phyloP scores from a whole-genome alignment of 2,797 vertebrate genomes.

The Malacoraja senta region DNA sequence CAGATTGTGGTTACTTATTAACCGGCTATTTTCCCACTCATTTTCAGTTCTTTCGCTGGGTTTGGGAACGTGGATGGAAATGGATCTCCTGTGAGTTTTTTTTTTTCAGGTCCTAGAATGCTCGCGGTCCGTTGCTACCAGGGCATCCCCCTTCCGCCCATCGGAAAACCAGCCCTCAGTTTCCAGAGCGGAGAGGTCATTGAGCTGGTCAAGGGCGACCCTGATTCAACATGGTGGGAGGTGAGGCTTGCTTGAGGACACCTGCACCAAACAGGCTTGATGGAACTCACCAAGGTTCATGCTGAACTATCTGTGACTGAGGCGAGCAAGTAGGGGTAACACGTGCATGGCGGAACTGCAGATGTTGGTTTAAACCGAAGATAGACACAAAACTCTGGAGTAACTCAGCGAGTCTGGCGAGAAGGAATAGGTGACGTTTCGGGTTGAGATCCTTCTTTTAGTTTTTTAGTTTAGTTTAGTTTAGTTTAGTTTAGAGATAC shows the following conservation, averaged over 20 bases:
- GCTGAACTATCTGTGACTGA: background rate
- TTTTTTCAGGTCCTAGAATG: slow-evolving; percentile 82
- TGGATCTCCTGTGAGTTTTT: background rate
- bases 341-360: too few species aligned
- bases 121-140: slow-evolving; percentile 87
- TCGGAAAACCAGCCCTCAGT: slow-evolving; percentile 71
- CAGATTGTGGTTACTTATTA: background rate
- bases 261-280: background rate
- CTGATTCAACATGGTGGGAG: slow-evolving; percentile 90
- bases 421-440: too few species aligned
- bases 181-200: slow-evolving; percentile 87
- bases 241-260: slow-evolving; percentile 51
- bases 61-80: background rate
- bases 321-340: background rate
- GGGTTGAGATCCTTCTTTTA: too few species aligned
- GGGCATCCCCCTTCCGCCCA: slow-evolving; percentile 69
- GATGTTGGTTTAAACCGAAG: too few species aligned
- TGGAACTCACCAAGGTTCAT: too few species aligned
- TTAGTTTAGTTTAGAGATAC: too few species aligned
- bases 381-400: too few species aligned
- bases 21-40: background rate
- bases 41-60: background rate
- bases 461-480: too few species aligned
- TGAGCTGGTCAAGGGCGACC: slow-evolving; percentile 86
- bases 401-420: too few species aligned